Evolutionary conservation across 2,113 vertebrate species (phyloP).

Genomic region (Nibea coibor): DNA sequence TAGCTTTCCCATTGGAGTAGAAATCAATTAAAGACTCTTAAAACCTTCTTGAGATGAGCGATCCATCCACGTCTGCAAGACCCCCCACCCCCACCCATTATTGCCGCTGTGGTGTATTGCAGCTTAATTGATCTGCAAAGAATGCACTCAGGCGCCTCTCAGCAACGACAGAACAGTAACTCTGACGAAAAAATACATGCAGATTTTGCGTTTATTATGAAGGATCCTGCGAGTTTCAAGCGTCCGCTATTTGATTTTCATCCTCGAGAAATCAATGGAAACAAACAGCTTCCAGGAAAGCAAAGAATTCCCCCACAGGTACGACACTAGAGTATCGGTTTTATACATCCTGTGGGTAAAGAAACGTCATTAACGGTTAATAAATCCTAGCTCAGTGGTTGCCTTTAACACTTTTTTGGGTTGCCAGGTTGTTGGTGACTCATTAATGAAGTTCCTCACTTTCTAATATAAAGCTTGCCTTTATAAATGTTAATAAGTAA

Average conservation of each 20-base stretch:
- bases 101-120: background rate
- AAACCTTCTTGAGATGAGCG: background rate
- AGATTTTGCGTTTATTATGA: background rate
- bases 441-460: background rate
- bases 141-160: background rate
- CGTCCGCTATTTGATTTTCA: background rate
- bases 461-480: background rate
- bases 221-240: background rate
- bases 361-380: background rate
- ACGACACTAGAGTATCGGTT: background rate
- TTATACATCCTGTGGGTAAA: background rate
- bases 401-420: background rate
- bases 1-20: background rate
- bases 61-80: background rate
- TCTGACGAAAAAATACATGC: conserved; percentile 1
- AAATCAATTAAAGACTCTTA: conserved; percentile 24
- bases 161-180: background rate
- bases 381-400: background rate
- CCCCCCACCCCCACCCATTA: conserved; percentile 5
- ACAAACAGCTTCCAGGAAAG: background rate
- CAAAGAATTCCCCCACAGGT: background rate
- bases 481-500: background rate
- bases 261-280: background rate
- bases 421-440: background rate
- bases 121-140: conserved; percentile 13